phyloP scores from a whole-genome alignment of 2,888 invertebrate species.

The Drosophila aldrichi region DNA sequence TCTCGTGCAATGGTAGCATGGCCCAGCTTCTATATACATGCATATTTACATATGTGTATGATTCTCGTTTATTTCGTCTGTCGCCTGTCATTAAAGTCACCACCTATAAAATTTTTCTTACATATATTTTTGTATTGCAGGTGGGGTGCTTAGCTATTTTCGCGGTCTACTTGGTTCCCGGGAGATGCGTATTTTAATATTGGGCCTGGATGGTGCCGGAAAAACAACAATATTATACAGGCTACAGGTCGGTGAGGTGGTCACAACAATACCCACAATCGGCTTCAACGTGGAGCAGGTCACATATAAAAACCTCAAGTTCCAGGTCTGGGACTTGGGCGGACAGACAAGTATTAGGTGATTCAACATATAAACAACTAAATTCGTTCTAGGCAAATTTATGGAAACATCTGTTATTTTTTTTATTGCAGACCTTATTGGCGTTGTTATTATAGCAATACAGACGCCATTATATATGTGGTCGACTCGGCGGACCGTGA shows the following conservation, averaged over 20 bases:
- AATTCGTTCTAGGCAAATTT: not conserved
- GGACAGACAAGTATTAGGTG: constrained; percentile 99
- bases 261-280: constrained; percentile 99
- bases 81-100: constrained; percentile 53
- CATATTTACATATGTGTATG: not conserved
- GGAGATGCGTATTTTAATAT: constrained; percentile 98
- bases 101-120: constrained; percentile 26
- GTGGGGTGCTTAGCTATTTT: constrained; percentile 98
- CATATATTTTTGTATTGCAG: constrained; percentile 86
- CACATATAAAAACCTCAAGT: constrained; percentile 99
- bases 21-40: not conserved
- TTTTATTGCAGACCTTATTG: constrained; percentile 94
- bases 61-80: constrained; percentile 23
- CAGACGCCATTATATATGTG: constrained; percentile 99
- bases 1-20: not conserved
- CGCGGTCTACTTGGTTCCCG: constrained; percentile 97
- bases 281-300: constrained; percentile 99
- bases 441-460: constrained; percentile 99
- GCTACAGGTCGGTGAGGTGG: constrained; percentile 99
- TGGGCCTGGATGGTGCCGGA: constrained; percentile 99
- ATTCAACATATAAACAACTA: not conserved
- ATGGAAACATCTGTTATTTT: constrained; percentile 5
- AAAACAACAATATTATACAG: constrained; percentile 99
- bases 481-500: constrained; percentile 99
- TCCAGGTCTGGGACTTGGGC: constrained; percentile 99